Percentiles rank a stretch among this genome's conserved stretches.
Conservation (phyloP, 1,140 invertebrate genomes). For the Brachystomella parvula region DNA sequence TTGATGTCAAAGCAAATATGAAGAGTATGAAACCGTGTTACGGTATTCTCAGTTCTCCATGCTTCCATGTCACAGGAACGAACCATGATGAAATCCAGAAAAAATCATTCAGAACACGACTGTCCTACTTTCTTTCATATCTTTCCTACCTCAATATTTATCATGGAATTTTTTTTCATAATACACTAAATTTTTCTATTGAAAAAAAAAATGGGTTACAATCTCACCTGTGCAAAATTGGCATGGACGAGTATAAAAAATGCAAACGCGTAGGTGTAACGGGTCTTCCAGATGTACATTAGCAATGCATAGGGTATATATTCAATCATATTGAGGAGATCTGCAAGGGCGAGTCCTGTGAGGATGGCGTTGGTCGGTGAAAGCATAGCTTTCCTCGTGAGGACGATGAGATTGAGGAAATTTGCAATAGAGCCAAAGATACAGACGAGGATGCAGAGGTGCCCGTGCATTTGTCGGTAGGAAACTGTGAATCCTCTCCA, state of each 20-base stretch:
- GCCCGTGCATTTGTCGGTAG: slow-evolving; percentile 54
- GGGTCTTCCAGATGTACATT: slow-evolving; percentile 18
- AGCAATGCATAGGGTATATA: slow-evolving; percentile 34
- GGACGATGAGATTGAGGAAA: slow-evolving; percentile 84
- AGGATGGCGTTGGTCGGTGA: slow-evolving; percentile 52
- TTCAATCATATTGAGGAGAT: slow-evolving; percentile 49
- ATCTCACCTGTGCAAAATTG: slow-evolving; percentile 53
- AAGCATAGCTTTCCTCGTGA: slow-evolving; percentile 61
- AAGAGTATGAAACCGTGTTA: too few species aligned
- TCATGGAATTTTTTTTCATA: too few species aligned
- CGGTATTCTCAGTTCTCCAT: too few species aligned
- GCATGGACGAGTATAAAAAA: slow-evolving; percentile 74
- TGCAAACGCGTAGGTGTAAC: slow-evolving; percentile 63
- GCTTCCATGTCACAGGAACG: too few species aligned
- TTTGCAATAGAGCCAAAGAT: slow-evolving; percentile 87
- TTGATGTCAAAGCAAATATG: too few species aligned
- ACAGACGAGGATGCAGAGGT: slow-evolving; percentile 69
- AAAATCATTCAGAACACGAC: too few species aligned
- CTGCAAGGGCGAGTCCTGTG: slow-evolving; percentile 50
- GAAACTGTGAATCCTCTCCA: slow-evolving; percentile 4
- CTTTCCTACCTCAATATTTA: too few species aligned
- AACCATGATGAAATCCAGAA: too few species aligned
- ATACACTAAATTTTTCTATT: too few species aligned
- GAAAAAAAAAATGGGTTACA: not conserved
- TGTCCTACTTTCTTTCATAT: too few species aligned